These are phyloP conservation scores for Selene dorsalis DNA, from an alignment of 2,797 vertebrate species.

Conservation along the genomic window DNA sequence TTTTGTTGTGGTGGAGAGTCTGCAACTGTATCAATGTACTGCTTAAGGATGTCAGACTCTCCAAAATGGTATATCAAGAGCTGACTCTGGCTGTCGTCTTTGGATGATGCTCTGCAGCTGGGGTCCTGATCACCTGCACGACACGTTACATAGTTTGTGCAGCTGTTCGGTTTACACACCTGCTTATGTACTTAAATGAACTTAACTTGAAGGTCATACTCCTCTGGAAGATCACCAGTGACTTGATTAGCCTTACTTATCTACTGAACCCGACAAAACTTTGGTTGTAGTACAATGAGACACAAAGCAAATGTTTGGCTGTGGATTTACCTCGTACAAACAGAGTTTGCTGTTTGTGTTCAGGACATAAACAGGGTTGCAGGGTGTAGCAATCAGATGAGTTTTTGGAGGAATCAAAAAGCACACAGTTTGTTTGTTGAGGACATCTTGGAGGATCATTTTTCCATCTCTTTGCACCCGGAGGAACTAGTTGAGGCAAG, in stretches of 20 bases:
- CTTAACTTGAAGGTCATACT: neutral
- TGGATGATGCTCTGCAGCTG: slow-evolving; percentile 13
- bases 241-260: neutral
- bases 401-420: slow-evolving; percentile 55
- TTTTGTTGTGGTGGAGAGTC: slow-evolving; percentile 29
- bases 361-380: slow-evolving; percentile 70
- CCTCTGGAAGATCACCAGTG: neutral
- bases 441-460: slow-evolving; percentile 68
- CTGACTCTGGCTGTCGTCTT: slow-evolving; percentile 46
- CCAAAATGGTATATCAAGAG: slow-evolving; percentile 72
- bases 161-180: neutral
- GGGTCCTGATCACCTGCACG: slow-evolving; percentile 60
- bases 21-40: slow-evolving; percentile 33
- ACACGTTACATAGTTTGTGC: slow-evolving; percentile 15
- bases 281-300: neutral
- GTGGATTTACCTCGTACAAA: slow-evolving; percentile 70
- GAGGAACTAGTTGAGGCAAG: slow-evolving; percentile 58
- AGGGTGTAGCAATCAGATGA: slow-evolving; percentile 63
- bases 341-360: slow-evolving; percentile 54
- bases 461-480: slow-evolving; percentile 74
- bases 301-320: neutral
- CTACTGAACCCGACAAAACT: neutral
- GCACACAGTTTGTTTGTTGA: slow-evolving; percentile 63
- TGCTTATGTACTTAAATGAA: too few species aligned
- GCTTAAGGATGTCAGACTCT: slow-evolving; percentile 49